A percentile compares a stretch with the other conserved stretches of the same genome.
Conservation (phyloP, 1,140 invertebrate species). For the Magallana ariakensis region DNA sequence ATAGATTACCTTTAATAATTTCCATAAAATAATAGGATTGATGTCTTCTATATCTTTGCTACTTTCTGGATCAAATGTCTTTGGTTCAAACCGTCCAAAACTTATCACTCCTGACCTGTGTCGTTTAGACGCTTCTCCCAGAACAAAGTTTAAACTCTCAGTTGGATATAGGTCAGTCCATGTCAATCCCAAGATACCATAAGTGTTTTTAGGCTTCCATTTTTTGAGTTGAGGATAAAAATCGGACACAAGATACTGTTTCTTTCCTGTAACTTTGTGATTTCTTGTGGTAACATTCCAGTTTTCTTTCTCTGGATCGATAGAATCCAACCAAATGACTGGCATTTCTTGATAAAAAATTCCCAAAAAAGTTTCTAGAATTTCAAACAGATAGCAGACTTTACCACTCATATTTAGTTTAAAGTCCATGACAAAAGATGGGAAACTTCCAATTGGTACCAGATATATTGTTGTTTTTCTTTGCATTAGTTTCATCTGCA, state of each 20-base stretch:
- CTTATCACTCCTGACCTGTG: slow-evolving; percentile 67
- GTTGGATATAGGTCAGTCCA: slow-evolving; percentile 74
- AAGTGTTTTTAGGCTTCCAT: slow-evolving; percentile 65
- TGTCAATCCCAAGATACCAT: slow-evolving; percentile 68
- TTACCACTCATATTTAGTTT: slow-evolving; percentile 51
- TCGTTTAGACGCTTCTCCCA: slow-evolving; percentile 67
- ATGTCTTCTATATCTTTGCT: slow-evolving; percentile 62
- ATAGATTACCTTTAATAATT: slow-evolving; percentile 70
- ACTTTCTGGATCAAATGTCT: slow-evolving; percentile 53
- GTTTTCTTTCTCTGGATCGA: slow-evolving; percentile 53
- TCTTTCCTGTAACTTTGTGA: slow-evolving; percentile 62
- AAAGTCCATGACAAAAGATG: slow-evolving; percentile 68
- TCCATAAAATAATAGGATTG: slow-evolving; percentile 67
- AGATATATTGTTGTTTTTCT: slow-evolving; percentile 68
- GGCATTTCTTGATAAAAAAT: slow-evolving; percentile 67
- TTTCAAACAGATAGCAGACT: slow-evolving; percentile 59
- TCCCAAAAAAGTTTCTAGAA: slow-evolving; percentile 66
- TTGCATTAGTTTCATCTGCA: slow-evolving; percentile 56
- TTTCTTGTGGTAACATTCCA: slow-evolving; percentile 61
- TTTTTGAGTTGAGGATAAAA: slow-evolving; percentile 65
- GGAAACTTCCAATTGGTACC: slow-evolving; percentile 68
- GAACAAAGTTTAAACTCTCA: slow-evolving; percentile 73
- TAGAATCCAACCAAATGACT: slow-evolving; percentile 55
- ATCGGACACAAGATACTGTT: slow-evolving; percentile 68
- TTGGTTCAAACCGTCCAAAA: slow-evolving; percentile 73